A percentile compares a stretch with the other conserved stretches of the same genome.
Conservation (phyloP, 2,888 invertebrate genomes). For the Pyrocoelia pectoralis region DNA sequence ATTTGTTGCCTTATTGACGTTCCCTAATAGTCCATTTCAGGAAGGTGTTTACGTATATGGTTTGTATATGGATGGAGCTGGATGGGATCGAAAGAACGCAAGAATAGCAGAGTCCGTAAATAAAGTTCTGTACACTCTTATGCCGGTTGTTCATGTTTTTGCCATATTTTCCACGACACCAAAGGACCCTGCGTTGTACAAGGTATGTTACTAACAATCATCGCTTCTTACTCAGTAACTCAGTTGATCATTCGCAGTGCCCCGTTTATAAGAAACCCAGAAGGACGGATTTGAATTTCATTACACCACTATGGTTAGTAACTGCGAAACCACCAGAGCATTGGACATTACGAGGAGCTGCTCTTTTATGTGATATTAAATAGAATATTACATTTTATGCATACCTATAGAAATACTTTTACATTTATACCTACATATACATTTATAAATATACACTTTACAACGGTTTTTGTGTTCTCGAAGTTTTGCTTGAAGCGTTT, state of each 20-base stretch:
- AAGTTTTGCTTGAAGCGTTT: no score
- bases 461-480: no score
- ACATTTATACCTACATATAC: not conserved
- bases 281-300: constrained; percentile 83
- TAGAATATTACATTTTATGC: no score
- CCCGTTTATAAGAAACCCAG: constrained; percentile 89
- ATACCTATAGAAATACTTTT: not conserved
- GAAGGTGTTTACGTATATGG: constrained; percentile 89
- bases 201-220: constrained; percentile 60
- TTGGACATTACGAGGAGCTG: constrained; percentile 87
- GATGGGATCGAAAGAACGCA: constrained; percentile 81
- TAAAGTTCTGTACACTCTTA: constrained; percentile 80
- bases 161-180: constrained; percentile 79
- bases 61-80: constrained; percentile 85
- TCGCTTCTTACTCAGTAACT: not conserved
- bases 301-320: constrained; percentile 77
- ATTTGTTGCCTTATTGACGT: not conserved
- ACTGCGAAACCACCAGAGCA: constrained; percentile 78
- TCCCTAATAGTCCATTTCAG: constrained; percentile 55
- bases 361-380: constrained; percentile 86
- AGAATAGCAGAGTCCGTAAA: constrained; percentile 79
- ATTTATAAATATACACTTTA: not conserved
- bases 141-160: constrained; percentile 84
- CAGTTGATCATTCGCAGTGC: constrained; percentile 64
- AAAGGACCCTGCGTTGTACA: constrained; percentile 77